These are phyloP conservation scores for Ceraclea dissimilis DNA, from an alignment of 2,888 invertebrate species.

Conservation along the genomic window DNA sequence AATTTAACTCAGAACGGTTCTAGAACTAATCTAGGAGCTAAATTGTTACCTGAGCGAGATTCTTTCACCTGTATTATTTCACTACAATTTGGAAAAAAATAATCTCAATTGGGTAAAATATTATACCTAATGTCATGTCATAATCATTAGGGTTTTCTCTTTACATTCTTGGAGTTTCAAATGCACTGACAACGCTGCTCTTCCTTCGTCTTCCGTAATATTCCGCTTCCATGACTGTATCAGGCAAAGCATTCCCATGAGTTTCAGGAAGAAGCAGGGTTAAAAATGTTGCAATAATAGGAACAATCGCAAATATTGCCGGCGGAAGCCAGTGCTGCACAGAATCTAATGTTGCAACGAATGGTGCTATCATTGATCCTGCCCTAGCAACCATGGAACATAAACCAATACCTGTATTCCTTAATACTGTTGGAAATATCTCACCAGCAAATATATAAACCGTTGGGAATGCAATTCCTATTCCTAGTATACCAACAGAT, in stretches of 20 bases:
- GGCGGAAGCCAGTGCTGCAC: conserved; percentile 49
- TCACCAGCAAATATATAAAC: conserved; percentile 71
- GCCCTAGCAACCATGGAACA: conserved; percentile 67
- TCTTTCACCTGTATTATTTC: too few relatives aligned
- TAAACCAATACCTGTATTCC: conserved; percentile 66
- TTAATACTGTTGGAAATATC: conserved; percentile 67
- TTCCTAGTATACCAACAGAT: conserved; percentile 58
- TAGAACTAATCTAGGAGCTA: too few relatives aligned
- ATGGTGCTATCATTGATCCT: conserved; percentile 67
- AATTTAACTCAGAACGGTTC: too few relatives aligned
- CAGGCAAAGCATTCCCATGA: conserved; percentile 19
- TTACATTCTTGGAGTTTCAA: conserved; percentile 23
- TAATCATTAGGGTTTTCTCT: neutral
- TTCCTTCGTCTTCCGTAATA: conserved; percentile 13
- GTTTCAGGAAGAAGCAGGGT: conserved; percentile 51
- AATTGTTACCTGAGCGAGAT: too few relatives aligned
- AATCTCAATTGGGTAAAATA: too few relatives aligned
- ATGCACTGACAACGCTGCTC: conserved; percentile 14
- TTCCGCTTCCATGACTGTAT: conserved; percentile 16
- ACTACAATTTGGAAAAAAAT: too few relatives aligned
- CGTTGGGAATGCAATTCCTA: conserved; percentile 63
- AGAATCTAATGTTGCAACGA: conserved; percentile 49
- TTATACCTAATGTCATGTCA: too few relatives aligned
- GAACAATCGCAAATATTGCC: conserved; percentile 52
- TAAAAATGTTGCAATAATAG: conserved; percentile 50